phyloP scores from a whole-genome alignment of 2,113 vertebrate genomes.

The Melozone crissalis region DNA sequence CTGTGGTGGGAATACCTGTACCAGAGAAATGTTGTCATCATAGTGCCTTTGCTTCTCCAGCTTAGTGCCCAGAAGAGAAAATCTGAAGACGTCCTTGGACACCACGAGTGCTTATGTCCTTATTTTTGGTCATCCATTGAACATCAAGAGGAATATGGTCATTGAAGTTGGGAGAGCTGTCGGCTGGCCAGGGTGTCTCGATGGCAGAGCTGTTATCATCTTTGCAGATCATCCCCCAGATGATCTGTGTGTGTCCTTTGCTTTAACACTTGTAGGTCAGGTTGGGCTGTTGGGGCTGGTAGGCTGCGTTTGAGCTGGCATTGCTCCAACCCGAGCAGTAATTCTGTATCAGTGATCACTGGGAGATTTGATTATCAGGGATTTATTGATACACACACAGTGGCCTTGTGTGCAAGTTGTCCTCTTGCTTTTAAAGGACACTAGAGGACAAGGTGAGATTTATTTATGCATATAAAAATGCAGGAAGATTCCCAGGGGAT shows the following conservation, averaged over 20 bases:
- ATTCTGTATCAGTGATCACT: not conserved
- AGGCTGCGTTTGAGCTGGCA: not conserved
- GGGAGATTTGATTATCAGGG: slow-evolving; percentile 8
- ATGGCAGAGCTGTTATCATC: not conserved
- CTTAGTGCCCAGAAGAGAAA: not conserved
- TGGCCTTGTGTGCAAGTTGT: not conserved
- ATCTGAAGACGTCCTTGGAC: not conserved
- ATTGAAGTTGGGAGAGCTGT: not conserved
- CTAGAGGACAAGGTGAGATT: not conserved
- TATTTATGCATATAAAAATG: slow-evolving; percentile 30
- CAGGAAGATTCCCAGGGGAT: not conserved
- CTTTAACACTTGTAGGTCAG: not conserved
- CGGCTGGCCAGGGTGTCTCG: not conserved
- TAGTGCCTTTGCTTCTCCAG: not conserved
- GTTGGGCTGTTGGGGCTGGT: not conserved
- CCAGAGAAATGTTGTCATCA: not conserved
- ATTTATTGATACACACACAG: not conserved
- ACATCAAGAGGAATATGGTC: not conserved
- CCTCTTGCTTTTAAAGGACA: slow-evolving; percentile 19
- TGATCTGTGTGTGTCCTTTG: not conserved
- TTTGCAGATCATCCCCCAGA: not conserved
- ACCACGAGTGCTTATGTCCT: not conserved
- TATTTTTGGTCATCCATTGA: not conserved
- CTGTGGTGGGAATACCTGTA: not conserved
- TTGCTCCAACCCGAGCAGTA: not conserved